Percentiles rank a stretch among this genome's conserved stretches.
These are phyloP conservation scores for Dione juno DNA, from an alignment of 2,888 invertebrate species.

Conservation along the genomic window DNA sequence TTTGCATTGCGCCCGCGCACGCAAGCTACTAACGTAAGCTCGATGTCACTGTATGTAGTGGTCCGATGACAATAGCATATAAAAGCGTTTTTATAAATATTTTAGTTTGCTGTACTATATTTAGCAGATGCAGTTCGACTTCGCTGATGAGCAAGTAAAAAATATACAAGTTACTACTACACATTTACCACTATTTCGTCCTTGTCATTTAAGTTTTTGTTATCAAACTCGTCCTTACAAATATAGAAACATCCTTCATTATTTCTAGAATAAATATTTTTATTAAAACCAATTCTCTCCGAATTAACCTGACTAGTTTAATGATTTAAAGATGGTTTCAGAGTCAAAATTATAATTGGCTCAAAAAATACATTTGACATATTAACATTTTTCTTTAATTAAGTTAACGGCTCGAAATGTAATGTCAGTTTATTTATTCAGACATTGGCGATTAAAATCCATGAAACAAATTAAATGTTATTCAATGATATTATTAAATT, in stretches of 20 bases:
- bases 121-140: conserved; percentile 37
- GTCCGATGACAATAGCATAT: conserved; percentile 37
- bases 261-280: conserved; percentile 30
- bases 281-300: conserved; percentile 21
- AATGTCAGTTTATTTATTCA: too few species aligned
- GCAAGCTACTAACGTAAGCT: conserved; percentile 37
- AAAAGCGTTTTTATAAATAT: conserved; percentile 28
- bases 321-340: neutral
- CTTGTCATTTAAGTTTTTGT: conserved; percentile 37
- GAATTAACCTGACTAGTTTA: neutral
- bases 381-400: too few species aligned
- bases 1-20: conserved; percentile 46
- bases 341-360: neutral
- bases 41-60: conserved; percentile 17
- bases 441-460: too few species aligned
- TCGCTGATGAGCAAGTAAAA: conserved; percentile 23
- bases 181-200: conserved; percentile 26
- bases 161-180: conserved; percentile 28
- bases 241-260: conserved; percentile 23
- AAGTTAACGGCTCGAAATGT: too few species aligned
- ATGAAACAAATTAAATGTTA: too few species aligned
- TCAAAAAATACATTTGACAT: neutral
- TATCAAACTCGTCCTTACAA: conserved; percentile 17
- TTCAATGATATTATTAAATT: too few species aligned
- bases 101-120: conserved; percentile 27